Evolutionary conservation across 2,888 invertebrate genomes (phyloP).

Genomic region (Leptinotarsa peninsularis): DNA sequence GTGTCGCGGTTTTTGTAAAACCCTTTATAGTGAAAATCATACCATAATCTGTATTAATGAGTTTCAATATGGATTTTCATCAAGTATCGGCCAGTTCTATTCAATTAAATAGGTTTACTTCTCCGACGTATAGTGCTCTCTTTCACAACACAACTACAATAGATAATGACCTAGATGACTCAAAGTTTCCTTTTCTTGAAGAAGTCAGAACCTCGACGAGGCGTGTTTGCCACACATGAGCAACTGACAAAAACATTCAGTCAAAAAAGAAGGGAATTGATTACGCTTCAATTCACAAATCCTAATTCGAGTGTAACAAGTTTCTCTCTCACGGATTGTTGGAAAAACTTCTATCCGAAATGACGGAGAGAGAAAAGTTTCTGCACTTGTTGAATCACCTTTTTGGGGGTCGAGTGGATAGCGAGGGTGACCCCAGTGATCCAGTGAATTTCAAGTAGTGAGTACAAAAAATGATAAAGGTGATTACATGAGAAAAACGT

Average conservation of each 20-base stretch:
- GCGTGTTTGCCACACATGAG: neutral
- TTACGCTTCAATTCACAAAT: constrained; percentile 22
- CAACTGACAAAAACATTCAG: neutral
- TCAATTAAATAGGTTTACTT: too few species aligned
- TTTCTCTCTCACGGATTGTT: constrained; percentile 16
- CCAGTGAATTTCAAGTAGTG: too few species aligned
- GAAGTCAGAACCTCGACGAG: neutral
- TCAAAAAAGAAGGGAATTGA: neutral
- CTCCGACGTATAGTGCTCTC: neutral
- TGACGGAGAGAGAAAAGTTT: constrained; percentile 14
- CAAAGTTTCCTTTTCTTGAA: neutral
- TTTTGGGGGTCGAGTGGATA: neutral
- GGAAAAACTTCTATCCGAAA: constrained; percentile 1
- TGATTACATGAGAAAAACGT: too few species aligned
- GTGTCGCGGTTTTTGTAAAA: too few species aligned
- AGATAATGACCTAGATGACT: neutral
- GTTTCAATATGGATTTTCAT: too few species aligned
- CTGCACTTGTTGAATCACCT: constrained; percentile 24
- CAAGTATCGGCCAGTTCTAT: too few species aligned
- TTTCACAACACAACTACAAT: neutral
- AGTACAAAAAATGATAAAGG: too few species aligned
- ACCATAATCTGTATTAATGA: too few species aligned
- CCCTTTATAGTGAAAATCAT: too few species aligned
- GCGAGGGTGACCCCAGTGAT: neutral
- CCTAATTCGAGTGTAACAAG: constrained; percentile 16